Conservation (phyloP, 2,888 invertebrate species). For the Eristalis tenax region DNA sequence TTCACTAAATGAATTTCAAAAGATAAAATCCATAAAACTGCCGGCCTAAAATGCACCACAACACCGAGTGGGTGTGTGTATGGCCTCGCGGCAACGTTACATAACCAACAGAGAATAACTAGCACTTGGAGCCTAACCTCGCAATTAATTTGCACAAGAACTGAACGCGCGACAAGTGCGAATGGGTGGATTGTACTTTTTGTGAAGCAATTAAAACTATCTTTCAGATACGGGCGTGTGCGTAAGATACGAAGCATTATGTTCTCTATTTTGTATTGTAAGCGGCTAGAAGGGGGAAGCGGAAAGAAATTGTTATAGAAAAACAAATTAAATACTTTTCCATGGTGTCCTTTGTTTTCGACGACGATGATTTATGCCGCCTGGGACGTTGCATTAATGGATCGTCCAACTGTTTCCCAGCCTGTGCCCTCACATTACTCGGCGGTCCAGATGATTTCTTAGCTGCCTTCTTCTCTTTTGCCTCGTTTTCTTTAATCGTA, state of each 20-base stretch:
- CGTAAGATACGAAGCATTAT: neutral
- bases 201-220: constrained; percentile 37
- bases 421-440: constrained; percentile 74
- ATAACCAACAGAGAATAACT: constrained; percentile 14
- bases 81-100: neutral
- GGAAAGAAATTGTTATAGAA: neutral
- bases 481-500: constrained; percentile 57
- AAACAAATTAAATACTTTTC: constrained; percentile 62
- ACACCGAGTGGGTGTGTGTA: neutral
- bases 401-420: constrained; percentile 76
- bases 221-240: constrained; percentile 3
- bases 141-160: constrained; percentile 33
- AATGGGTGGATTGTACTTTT: neutral
- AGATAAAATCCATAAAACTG: constrained; percentile 22
- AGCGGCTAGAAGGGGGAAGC: neutral
- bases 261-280: too few species aligned
- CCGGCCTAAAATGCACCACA: constrained; percentile 26
- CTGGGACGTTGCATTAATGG: constrained; percentile 80
- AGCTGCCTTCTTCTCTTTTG: constrained; percentile 77
- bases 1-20: constrained; percentile 49
- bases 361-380: constrained; percentile 73
- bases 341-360: constrained; percentile 73
- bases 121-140: neutral
- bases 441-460: constrained; percentile 78
- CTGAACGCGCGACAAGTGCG: neutral